phyloP scores from a whole-genome alignment of 1,140 invertebrate genomes.

The Leptoteleia sp. region DNA sequence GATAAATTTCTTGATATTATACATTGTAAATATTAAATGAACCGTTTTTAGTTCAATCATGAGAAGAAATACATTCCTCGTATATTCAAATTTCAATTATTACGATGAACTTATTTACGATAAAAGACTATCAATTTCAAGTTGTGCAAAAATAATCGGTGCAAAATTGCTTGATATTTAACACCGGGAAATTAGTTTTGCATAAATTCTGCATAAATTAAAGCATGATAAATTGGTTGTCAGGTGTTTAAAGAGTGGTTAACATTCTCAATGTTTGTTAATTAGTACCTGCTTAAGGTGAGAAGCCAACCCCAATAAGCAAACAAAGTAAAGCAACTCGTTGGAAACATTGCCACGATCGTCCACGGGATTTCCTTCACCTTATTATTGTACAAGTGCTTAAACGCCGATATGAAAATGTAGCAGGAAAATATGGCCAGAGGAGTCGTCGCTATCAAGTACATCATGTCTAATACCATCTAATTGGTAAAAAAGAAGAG shows the following conservation, averaged over 20 bases:
- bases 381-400: slow-evolving; percentile 73
- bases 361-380: slow-evolving; percentile 78
- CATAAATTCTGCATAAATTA: no score
- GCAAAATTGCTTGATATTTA: no score
- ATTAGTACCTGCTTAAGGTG: slow-evolving; percentile 77
- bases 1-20: no score
- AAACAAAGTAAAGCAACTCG: slow-evolving; percentile 75
- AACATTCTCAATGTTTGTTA: slow-evolving; percentile 12
- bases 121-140: no score
- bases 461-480: slow-evolving; percentile 82
- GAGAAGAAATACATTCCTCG: no score
- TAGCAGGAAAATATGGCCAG: slow-evolving; percentile 83
- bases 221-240: neutral
- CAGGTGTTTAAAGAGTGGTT: slow-evolving; percentile 3
- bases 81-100: no score
- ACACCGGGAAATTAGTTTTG: no score
- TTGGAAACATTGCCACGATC: slow-evolving; percentile 78
- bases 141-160: no score
- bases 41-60: no score
- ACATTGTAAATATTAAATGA: no score
- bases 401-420: slow-evolving; percentile 81
- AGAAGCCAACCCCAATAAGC: slow-evolving; percentile 79
- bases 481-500: slow-evolving; percentile 69
- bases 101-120: no score
- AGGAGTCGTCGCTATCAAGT: slow-evolving; percentile 82